Conservation (phyloP, 2,797 vertebrate genomes). For the Dendrocincla tyrannina region DNA sequence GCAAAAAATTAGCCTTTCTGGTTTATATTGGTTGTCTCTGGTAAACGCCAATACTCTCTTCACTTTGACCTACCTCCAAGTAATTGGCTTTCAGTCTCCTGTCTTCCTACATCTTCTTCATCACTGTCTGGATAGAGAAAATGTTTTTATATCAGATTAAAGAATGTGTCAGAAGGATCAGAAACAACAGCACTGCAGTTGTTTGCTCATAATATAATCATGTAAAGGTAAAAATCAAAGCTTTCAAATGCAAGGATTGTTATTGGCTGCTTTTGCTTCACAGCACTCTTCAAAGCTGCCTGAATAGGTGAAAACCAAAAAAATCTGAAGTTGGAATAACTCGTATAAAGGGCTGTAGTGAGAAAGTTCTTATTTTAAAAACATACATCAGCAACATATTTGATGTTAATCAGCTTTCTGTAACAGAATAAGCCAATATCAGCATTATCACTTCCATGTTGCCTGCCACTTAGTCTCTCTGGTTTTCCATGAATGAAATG, state of each 20-base stretch:
- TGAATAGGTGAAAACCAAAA: neutral
- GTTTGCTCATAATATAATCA: neutral
- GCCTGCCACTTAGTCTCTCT: neutral
- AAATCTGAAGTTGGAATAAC: neutral
- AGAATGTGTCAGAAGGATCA: neutral
- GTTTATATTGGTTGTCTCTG: neutral
- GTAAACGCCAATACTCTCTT: neutral
- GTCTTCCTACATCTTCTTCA: constrained; percentile 1
- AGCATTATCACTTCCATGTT: neutral
- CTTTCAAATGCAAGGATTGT: neutral
- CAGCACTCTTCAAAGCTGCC: neutral
- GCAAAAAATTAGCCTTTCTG: neutral
- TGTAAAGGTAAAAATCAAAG: neutral
- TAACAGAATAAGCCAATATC: neutral
- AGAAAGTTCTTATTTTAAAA: neutral
- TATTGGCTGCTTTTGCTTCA: neutral
- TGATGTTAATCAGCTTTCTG: neutral
- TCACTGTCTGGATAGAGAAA: constrained; percentile 9
- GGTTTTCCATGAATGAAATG: neutral
- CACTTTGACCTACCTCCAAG: neutral
- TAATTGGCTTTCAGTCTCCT: neutral
- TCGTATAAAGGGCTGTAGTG: neutral
- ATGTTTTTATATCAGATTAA: neutral
- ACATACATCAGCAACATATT: neutral
- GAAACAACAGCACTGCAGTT: neutral